Conservation (phyloP, 2,888 invertebrate genomes). For the Archips xylosteana region DNA sequence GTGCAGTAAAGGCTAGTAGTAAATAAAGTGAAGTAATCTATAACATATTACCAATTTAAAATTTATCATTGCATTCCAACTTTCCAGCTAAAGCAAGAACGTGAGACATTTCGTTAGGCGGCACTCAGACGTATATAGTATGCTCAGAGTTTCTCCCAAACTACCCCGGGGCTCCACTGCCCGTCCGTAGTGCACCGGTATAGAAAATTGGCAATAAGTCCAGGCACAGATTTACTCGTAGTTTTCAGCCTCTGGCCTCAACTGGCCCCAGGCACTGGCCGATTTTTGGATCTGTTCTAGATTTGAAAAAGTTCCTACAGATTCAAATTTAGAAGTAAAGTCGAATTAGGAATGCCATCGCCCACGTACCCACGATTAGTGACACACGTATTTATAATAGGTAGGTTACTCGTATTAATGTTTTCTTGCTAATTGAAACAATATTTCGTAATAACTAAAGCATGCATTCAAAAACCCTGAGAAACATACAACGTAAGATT, state of each 20-base stretch:
- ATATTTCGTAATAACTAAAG: no score
- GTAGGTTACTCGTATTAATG: no score
- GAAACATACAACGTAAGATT: no score
- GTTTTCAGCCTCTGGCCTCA: constrained; percentile 19
- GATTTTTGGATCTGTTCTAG: not conserved
- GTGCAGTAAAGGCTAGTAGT: no score
- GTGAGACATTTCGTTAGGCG: not conserved
- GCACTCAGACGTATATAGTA: not conserved
- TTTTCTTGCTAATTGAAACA: no score
- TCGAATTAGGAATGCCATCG: not conserved
- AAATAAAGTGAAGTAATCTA: no score
- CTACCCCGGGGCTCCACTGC: constrained; percentile 45
- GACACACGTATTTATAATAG: no score
- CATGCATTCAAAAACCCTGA: no score
- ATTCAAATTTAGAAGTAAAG: not conserved
- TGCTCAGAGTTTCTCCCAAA: constrained; percentile 30
- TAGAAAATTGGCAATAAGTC: constrained; percentile 68
- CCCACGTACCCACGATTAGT: no score
- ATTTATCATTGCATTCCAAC: not conserved
- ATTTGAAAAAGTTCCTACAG: not conserved
- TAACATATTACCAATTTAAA: no score
- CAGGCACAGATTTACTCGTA: constrained; percentile 29
- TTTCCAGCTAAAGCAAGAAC: not conserved
- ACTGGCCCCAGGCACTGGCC: constrained; percentile 11
- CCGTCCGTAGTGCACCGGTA: constrained; percentile 55